phyloP scores from a whole-genome alignment of 2,888 invertebrate genomes.

The Hipparchia sbordonii region DNA sequence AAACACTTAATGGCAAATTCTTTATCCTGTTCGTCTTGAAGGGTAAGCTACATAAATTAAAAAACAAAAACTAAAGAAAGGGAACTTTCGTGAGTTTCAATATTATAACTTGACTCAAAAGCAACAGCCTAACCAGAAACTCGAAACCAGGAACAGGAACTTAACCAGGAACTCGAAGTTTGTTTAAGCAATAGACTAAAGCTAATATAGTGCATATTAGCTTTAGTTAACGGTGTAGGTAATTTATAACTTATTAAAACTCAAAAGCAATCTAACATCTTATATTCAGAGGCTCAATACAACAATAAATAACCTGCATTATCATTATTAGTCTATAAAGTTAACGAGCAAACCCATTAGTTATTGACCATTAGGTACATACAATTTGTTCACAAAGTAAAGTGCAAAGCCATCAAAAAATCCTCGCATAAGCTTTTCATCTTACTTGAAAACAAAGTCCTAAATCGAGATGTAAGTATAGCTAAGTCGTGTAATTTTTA shows the following conservation, averaged over 20 bases:
- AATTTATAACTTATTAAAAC: neutral
- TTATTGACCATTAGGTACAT: neutral
- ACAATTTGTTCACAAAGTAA: constrained; percentile 10
- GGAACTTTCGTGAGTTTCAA: neutral
- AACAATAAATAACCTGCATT: constrained; percentile 8
- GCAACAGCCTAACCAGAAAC: no score
- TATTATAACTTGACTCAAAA: neutral
- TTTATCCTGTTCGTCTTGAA: constrained; percentile 27
- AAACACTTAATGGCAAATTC: constrained; percentile 27
- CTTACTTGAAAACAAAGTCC: neutral
- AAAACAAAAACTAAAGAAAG: no score
- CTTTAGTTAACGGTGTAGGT: no score
- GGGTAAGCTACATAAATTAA: neutral
- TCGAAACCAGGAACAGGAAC: no score
- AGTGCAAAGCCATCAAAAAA: neutral
- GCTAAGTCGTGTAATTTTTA: no score
- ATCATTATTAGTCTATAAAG: constrained; percentile 5
- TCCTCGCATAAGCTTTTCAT: neutral
- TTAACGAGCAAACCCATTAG: constrained; percentile 1
- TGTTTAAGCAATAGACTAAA: no score
- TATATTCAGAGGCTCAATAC: neutral
- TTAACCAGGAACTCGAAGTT: no score
- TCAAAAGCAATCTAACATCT: neutral
- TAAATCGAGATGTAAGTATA: no score
- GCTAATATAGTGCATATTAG: no score